Evolutionary conservation across 2,888 invertebrate genomes (phyloP).

Genomic region (Adineta ricciae): DNA sequence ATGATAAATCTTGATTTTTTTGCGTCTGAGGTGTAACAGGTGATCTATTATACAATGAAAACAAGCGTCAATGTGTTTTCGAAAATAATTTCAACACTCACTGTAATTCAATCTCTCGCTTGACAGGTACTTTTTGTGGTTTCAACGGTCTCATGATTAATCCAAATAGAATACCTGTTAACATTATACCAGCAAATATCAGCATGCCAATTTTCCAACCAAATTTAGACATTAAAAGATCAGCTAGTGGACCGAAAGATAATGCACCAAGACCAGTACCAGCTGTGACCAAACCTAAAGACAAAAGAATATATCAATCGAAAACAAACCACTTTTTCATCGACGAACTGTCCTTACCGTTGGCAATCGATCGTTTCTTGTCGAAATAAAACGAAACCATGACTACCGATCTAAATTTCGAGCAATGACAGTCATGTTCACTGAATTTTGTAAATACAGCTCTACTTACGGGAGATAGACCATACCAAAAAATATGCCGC

Average conservation of each 20-base stretch:
- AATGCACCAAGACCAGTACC: conserved; percentile 33
- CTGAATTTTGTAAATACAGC: not conserved
- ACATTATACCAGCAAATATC: conserved; percentile 28
- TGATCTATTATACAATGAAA: too few relatives aligned
- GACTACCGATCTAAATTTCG: conserved; percentile 12
- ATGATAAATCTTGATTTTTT: not conserved
- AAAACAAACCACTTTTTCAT: too few relatives aligned
- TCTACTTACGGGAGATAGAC: conserved; percentile 22
- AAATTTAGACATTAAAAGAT: conserved; percentile 3
- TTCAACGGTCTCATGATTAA: conserved; percentile 24
- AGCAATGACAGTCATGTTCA: not conserved
- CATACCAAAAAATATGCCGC: conserved; percentile 27
- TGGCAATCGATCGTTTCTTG: conserved; percentile 31
- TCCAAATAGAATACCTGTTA: conserved; percentile 23
- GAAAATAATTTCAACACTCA: not conserved
- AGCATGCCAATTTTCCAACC: conserved; percentile 30
- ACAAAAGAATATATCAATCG: too few relatives aligned
- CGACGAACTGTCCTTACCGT: conserved; percentile 14
- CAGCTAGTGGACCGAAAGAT: conserved; percentile 25
- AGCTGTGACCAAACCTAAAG: conserved; percentile 19
- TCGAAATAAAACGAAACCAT: conserved; percentile 32
- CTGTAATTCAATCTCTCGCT: not conserved
- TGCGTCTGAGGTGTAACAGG: not conserved
- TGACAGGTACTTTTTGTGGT: not conserved
- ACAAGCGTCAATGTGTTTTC: not conserved